Evolutionary conservation across 2,797 vertebrate species (phyloP), one percentile per base, ranked within the genome.

Genomic region (Cheirogaleus major): DNA sequence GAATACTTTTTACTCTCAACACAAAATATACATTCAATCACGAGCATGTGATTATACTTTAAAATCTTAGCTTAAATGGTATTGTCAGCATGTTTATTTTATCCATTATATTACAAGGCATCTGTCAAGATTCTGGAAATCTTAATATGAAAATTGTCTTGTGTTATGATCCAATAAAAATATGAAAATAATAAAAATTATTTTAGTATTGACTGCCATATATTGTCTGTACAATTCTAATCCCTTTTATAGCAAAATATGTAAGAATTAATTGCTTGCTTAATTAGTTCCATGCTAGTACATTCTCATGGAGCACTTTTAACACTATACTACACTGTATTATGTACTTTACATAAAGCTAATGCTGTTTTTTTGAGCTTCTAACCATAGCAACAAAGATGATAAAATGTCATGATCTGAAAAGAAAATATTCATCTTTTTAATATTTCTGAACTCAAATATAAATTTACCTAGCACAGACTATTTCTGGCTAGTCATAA

Each of bases 401-500:
- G 32, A 63, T 50, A 73, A 93, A 97, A 72, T 30, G 12, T 10
- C 50, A 43, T 75, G n/a, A 52, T 55, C 18, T n/a, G 3, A 84
- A 72, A 89, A 73, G 32, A 95, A 95, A 89, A 81, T 59, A 89
- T 59, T 70, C 38, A 84, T 76, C 35, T 95, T 86, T 38, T 93
- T 73, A 90, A 95, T 57, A 32, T 82, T 73, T 95, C 48, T 93
- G 17, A 79, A 79, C 35, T 50, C n/a, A 85, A 88, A 70, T 93
- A 38, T 67, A 89, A 79, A 88, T 52, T 90, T 30, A 45, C 12
- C 69, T 57, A 69, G 43, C 41, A 57, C 15, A 69, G 22, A 18
- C 32, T 95, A 55, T 70, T 91, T 92, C 72, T 69, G 69, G 45
- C 32, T 52, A 8, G 10, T 81, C 61, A 75, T 35, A 57, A 50